Evolutionary conservation across 1,140 invertebrate species (phyloP).

Genomic region (Ridgeia piscesae): DNA sequence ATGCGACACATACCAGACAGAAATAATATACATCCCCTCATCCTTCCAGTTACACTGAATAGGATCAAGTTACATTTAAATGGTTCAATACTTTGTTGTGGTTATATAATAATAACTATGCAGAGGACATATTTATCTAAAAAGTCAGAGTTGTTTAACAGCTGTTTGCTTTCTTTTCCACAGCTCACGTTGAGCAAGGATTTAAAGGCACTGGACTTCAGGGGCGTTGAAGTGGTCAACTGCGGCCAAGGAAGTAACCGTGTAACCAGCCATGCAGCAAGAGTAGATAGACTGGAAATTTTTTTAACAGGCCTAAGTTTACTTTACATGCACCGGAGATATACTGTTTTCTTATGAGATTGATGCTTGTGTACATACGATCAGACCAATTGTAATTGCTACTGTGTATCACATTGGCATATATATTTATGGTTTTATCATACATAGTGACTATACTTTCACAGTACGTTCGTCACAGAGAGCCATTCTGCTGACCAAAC

Average conservation of each 20-base stretch:
- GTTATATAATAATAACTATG: no score
- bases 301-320: not conserved
- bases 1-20: not conserved
- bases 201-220: slow-evolving; percentile 50
- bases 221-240: not conserved
- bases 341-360: not conserved
- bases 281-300: not conserved
- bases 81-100: no score
- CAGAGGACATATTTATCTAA: not conserved
- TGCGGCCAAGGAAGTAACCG: not conserved
- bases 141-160: not conserved
- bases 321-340: not conserved
- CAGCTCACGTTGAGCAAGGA: slow-evolving; percentile 43
- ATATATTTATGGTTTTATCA: not conserved
- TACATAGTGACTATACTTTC: not conserved
- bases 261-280: not conserved
- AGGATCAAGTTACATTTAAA: no score
- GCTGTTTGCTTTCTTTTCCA: slow-evolving; percentile 26
- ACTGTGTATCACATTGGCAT: not conserved
- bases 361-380: not conserved
- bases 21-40: not conserved
- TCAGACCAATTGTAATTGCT: not conserved
- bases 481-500: not conserved
- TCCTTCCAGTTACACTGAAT: no score
- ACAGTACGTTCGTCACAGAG: not conserved